Conservation (phyloP, 1,140 invertebrate species). For the Venturia canescens region DNA sequence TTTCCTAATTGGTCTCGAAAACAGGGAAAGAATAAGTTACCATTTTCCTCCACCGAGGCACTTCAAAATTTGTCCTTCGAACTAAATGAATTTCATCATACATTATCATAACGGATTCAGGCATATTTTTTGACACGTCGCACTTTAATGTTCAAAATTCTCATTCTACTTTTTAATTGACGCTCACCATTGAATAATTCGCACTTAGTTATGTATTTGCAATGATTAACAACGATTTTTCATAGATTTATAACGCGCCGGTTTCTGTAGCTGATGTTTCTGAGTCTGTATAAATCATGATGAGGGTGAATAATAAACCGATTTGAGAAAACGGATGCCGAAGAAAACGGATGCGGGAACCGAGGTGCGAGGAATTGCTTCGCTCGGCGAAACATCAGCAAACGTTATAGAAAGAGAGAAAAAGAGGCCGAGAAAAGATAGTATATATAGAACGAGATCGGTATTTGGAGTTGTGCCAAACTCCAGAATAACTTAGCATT, state of each 20-base stretch:
- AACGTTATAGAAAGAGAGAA: conserved; percentile 16
- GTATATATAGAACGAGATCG: conserved; percentile 38
- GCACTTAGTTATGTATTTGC: background rate
- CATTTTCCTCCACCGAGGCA: no score
- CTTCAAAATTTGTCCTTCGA: no score
- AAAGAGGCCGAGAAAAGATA: conserved; percentile 19
- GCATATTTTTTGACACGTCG: no score
- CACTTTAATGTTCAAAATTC: no score
- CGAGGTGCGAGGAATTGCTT: conserved; percentile 33
- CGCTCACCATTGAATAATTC: background rate
- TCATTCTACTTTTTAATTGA: no score
- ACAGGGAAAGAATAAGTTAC: no score
- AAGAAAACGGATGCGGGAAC: conserved; percentile 14
- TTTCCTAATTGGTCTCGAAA: no score
- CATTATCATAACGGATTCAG: no score
- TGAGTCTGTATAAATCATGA: conserved; percentile 5
- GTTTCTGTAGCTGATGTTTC: background rate
- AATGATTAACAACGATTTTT: background rate
- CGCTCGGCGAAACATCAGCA: conserved; percentile 50
- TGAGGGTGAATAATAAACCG: conserved; percentile 8
- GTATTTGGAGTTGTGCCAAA: conserved; percentile 53
- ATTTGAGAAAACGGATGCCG: conserved; percentile 19
- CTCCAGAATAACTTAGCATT: conserved; percentile 59
- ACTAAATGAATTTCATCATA: no score
- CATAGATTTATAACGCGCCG: background rate